These are phyloP conservation scores for Drepanosiphum platanoidis DNA, from an alignment of 2,888 invertebrate species.

Conservation along the genomic window DNA sequence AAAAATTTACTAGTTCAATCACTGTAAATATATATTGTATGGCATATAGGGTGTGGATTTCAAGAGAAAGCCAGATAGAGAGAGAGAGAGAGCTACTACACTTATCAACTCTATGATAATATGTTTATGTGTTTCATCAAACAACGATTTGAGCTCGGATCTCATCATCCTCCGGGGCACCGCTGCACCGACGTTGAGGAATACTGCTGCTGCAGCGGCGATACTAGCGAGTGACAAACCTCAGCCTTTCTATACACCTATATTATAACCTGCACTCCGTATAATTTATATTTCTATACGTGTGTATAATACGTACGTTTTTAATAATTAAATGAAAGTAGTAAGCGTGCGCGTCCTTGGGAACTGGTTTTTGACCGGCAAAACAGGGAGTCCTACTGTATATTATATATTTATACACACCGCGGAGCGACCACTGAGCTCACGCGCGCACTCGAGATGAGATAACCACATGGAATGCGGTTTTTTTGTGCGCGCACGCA, in stretches of 20 bases:
- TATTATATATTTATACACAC: conserved; percentile 1
- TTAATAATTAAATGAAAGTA: conserved; percentile 61
- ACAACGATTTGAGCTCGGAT: background rate
- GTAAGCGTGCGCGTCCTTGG: conserved; percentile 58
- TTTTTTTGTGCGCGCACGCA: conserved; percentile 37
- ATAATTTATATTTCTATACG: conserved; percentile 21
- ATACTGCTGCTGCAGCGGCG: background rate
- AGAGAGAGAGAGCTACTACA: background rate
- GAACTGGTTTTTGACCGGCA: conserved; percentile 47
- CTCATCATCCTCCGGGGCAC: background rate
- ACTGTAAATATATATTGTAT: background rate
- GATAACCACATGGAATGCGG: conserved; percentile 58
- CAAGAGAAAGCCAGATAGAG: conserved; percentile 18
- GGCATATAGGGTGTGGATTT: background rate
- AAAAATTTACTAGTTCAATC: background rate
- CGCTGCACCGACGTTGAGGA: background rate
- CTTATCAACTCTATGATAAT: background rate
- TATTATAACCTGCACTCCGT: conserved; percentile 1
- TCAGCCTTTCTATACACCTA: conserved; percentile 10
- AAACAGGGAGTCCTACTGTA: conserved; percentile 56
- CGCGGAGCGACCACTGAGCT: background rate
- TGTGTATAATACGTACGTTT: conserved; percentile 14
- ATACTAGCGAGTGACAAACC: conserved; percentile 3
- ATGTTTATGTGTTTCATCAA: background rate
- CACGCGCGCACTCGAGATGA: conserved; percentile 51